Percentiles rank a stretch among this genome's conserved stretches.
Evolutionary conservation across 1,140 invertebrate genomes (phyloP).

Genomic region (Aphelinus certus): DNA sequence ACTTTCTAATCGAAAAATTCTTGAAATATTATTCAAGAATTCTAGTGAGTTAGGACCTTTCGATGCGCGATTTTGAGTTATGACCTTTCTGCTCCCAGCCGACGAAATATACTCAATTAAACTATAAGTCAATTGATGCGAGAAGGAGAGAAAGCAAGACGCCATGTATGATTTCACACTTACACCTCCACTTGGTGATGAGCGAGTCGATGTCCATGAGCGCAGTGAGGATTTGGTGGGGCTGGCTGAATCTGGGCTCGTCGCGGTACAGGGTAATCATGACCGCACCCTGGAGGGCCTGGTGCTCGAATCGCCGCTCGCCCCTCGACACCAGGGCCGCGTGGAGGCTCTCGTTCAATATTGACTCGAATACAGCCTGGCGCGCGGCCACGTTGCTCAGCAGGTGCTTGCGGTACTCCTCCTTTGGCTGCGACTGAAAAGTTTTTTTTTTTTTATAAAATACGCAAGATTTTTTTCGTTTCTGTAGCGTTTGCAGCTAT

Average conservation of each 20-base stretch:
- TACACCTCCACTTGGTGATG: conserved; percentile 99
- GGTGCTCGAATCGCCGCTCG: conserved; percentile 89
- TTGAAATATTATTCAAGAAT: too few relatives aligned
- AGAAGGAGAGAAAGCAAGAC: conserved; percentile 6
- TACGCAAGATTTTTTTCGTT: too few relatives aligned
- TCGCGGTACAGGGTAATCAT: conserved; percentile 98
- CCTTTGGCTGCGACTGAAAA: conserved; percentile 62
- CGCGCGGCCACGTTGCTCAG: conserved; percentile 80
- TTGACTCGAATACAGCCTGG: conserved; percentile 86
- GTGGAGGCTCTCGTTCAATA: conserved; percentile 86
- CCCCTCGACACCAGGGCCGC: conserved; percentile 82
- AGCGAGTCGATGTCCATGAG: conserved; percentile 98
- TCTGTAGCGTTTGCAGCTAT: too few relatives aligned
- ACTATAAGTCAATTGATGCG: too few relatives aligned
- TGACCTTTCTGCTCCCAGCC: too few relatives aligned
- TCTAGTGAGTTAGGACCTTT: too few relatives aligned
- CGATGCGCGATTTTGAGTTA: too few relatives aligned
- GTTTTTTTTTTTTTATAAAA: too few relatives aligned
- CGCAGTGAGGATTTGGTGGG: conserved; percentile 91
- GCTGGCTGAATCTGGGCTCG: conserved; percentile 95
- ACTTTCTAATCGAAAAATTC: too few relatives aligned
- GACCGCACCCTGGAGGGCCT: conserved; percentile 93
- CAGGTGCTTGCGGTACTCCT: conserved; percentile 71
- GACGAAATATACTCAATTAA: too few relatives aligned
- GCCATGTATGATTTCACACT: conserved; percentile 54